Percentiles rank a stretch among this genome's conserved stretches.
These are phyloP conservation scores for Melinaea menophilus DNA, from an alignment of 2,888 invertebrate genomes.

Conservation along the genomic window DNA sequence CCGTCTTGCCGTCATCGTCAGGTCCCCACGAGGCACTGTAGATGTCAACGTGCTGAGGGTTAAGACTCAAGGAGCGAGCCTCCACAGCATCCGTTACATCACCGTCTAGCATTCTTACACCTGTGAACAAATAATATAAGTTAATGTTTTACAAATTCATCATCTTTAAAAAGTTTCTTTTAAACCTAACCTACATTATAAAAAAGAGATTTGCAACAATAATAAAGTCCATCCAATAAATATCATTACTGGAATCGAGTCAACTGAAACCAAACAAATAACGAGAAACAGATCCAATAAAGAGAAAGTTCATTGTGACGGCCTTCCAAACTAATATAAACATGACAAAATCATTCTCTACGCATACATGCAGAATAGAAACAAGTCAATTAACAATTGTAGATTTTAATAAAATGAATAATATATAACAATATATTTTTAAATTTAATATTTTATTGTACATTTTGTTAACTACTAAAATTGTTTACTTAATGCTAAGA, in stretches of 20 bases:
- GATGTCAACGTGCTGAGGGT: slow-evolving; percentile 98
- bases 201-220: neutral
- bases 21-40: slow-evolving; percentile 99
- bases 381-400: neutral
- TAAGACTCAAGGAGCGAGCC: slow-evolving; percentile 94
- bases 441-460: too few species aligned
- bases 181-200: neutral
- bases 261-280: neutral
- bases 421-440: too few species aligned
- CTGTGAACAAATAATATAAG: slow-evolving; percentile 55
- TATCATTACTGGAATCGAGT: neutral
- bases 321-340: neutral
- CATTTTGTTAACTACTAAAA: too few species aligned
- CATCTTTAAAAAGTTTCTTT: neutral
- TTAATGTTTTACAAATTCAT: neutral
- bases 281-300: neutral
- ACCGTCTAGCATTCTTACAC: slow-evolving; percentile 98
- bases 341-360: neutral
- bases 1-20: slow-evolving; percentile 98
- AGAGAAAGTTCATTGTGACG: neutral
- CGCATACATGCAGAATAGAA: neutral
- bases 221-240: neutral
- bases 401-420: neutral
- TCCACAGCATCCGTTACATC: slow-evolving; percentile 99
- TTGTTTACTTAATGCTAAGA: too few species aligned